These are phyloP conservation scores for Suncus etruscus DNA, from an alignment of 2,113 vertebrate genomes.

Conservation along the genomic window DNA sequence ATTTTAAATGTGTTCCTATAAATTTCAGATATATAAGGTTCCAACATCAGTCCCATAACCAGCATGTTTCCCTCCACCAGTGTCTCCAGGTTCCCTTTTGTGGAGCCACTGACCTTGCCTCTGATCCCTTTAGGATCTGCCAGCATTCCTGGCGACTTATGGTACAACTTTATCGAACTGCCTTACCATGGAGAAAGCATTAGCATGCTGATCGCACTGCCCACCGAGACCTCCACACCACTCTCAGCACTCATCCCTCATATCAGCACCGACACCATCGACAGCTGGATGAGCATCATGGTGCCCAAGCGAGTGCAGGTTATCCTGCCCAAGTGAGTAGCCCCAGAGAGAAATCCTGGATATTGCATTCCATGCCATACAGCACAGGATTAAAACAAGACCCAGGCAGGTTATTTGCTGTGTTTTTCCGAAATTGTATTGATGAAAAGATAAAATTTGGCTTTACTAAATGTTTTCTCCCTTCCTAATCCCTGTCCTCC, in stretches of 20 bases:
- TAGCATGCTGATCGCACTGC: conserved; percentile 95
- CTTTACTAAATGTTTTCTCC: neutral
- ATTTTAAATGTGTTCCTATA: too few species aligned
- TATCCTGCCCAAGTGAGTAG: conserved; percentile 94
- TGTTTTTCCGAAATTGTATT: neutral
- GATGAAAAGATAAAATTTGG: neutral
- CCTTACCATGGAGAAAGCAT: conserved; percentile 94
- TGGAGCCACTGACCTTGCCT: neutral
- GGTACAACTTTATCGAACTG: conserved; percentile 95
- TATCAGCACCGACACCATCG: conserved; percentile 94
- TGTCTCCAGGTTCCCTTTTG: too few species aligned
- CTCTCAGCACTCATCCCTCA: conserved; percentile 93
- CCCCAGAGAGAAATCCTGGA: neutral
- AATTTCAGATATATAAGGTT: too few species aligned
- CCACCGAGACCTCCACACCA: conserved; percentile 88
- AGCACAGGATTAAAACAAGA: rapidly evolving
- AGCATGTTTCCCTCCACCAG: too few species aligned
- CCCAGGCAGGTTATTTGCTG: rapidly evolving
- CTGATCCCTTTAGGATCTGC: conserved; percentile 88
- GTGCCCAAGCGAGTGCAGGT: conserved; percentile 92
- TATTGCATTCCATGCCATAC: neutral
- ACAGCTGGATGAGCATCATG: conserved; percentile 93
- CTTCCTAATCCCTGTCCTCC: neutral
- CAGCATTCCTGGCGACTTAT: conserved; percentile 91
- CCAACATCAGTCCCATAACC: too few species aligned